A percentile compares a stretch with the other conserved stretches of the same genome.
These are phyloP conservation scores for Coptodon rendalli DNA, from an alignment of 2,113 vertebrate genomes.

Conservation along the genomic window DNA sequence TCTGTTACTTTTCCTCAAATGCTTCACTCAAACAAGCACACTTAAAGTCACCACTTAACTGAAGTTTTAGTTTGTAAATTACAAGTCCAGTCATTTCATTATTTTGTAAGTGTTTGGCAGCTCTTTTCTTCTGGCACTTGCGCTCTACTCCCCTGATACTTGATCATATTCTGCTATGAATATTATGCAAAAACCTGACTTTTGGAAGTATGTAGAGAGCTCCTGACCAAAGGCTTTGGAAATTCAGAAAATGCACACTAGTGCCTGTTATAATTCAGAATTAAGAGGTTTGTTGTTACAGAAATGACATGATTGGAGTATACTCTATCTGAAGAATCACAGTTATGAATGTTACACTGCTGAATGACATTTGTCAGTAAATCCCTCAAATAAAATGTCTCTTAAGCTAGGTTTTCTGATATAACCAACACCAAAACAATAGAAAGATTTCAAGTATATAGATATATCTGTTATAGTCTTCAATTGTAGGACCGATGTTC, in stretches of 20 bases:
- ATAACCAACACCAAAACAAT: rapidly evolving
- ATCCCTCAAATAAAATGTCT: background rate
- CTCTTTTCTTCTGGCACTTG: background rate
- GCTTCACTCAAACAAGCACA: background rate
- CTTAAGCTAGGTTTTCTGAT: background rate
- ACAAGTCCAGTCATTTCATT: background rate
- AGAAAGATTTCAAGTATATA: background rate
- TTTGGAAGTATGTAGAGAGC: background rate
- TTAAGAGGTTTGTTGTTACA: background rate
- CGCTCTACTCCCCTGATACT: background rate
- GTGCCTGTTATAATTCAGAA: background rate
- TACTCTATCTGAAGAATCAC: background rate
- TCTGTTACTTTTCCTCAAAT: background rate
- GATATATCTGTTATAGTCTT: background rate
- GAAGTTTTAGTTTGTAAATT: background rate
- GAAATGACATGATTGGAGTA: background rate
- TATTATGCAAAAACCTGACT: background rate
- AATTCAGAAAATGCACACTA: background rate
- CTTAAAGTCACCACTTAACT: background rate
- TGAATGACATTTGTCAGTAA: background rate
- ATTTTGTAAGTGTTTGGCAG: background rate
- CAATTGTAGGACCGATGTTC: background rate
- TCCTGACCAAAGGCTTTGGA: background rate
- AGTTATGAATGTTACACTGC: background rate
- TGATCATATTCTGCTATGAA: background rate